These are phyloP conservation scores for Charadrius vociferus DNA, from an alignment of 2,113 vertebrate genomes.

Conservation along the genomic window DNA sequence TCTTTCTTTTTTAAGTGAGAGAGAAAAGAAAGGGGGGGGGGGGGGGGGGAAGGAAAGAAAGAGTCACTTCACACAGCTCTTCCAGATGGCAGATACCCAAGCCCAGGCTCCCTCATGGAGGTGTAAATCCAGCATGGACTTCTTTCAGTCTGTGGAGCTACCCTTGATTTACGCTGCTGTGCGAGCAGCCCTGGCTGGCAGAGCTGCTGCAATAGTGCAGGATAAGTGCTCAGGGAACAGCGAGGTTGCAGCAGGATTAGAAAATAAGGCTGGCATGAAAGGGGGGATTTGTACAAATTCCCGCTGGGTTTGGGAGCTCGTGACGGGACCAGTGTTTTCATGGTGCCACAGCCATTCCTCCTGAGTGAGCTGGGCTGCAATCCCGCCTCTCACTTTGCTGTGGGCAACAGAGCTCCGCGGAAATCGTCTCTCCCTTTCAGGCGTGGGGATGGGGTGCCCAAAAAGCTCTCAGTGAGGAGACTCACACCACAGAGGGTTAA, in stretches of 20 bases:
- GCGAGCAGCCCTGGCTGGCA: neutral
- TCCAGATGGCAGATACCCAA: neutral
- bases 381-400: neutral
- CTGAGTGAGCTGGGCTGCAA: neutral
- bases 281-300: neutral
- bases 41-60: no score
- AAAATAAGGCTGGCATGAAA: neutral
- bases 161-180: neutral
- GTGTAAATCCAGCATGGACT: neutral
- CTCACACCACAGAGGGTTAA: conserved; percentile 13
- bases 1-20: no score
- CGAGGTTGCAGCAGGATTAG: neutral
- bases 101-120: neutral
- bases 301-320: neutral
- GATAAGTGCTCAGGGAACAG: neutral
- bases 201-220: neutral
- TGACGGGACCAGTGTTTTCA: neutral
- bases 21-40: no score
- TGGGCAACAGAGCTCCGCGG: neutral
- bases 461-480: neutral
- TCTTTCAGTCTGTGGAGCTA: neutral
- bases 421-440: neutral
- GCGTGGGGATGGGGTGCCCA: neutral
- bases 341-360: accelerated
- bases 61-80: neutral